Evolutionary conservation across 2,113 vertebrate species (phyloP), one percentile per base, ranked within the genome.

Genomic region (Phylloscopus trochiloides): DNA sequence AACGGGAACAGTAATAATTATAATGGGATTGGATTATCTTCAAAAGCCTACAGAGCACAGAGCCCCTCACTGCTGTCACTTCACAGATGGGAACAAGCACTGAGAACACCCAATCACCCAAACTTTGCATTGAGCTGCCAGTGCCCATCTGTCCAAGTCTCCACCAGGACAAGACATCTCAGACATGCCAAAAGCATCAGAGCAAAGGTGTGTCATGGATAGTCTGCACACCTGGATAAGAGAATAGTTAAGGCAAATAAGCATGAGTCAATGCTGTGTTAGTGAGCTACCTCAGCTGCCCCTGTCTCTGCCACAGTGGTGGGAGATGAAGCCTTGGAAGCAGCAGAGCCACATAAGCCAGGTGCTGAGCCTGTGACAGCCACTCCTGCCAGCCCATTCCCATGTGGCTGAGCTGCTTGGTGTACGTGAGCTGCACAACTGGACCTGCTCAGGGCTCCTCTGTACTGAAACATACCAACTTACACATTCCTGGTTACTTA

Each of bases 251-350:
- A 52, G 45, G 54, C 14, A 90, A 84, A 17, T 19, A 81, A 66
- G 47, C 51, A 45, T 2, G 3, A 3, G 7, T 20, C 47, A 67
- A 3, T 1, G 7, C 43, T 32, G 25, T 8, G 26, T n/a, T 6
- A 38, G 22, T 21, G 48, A 85, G 32, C 34, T 9, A 66, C 4
- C 34, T 25, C 42, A 77, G 36, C 36, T 40, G 45, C 32, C 24
- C n/a, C 34, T 14, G 7, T 21, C 47, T 28, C 10, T 2, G 1
- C 6, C 40, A 71, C 0, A 0, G 11, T 0, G 0, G 62, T 20
- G 40, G n/a, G 38, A 79, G 38, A 32, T 79, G 57, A 88, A 82
- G 75, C 17, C 57, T 42, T 59, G 52, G 67, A 59, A 59, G 52
- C 17, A 67, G 43, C 67, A 73, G 83, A 86, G 63, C 3, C 43